Conservation (phyloP, 2,113 vertebrate genomes). For the Forbesichthys agassizii region DNA sequence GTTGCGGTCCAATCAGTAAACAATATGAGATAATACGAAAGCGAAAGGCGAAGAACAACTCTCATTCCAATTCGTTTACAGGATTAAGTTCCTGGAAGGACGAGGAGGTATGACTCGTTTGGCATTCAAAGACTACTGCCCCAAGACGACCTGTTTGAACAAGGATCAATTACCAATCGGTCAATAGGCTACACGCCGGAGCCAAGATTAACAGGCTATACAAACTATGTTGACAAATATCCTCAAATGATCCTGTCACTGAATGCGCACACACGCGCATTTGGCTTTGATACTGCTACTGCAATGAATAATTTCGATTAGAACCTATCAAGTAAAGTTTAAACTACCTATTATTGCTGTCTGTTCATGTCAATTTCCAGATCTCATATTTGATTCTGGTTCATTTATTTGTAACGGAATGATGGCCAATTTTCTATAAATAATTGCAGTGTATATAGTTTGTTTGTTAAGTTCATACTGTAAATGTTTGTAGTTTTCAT, state of each 20-base stretch:
- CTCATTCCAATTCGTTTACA: slow-evolving; percentile 68
- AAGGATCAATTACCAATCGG: slow-evolving; percentile 79
- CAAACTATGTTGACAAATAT: slow-evolving; percentile 74
- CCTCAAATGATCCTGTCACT: slow-evolving; percentile 69
- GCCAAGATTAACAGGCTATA: slow-evolving; percentile 45
- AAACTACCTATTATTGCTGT: slow-evolving; percentile 31
- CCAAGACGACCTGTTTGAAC: slow-evolving; percentile 67
- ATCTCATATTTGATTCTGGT: slow-evolving; percentile 1
- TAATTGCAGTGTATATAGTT: not conserved
- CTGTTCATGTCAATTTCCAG: slow-evolving; percentile 32
- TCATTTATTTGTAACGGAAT: slow-evolving; percentile 16
- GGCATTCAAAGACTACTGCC: slow-evolving; percentile 71
- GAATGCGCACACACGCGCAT: slow-evolving; percentile 75
- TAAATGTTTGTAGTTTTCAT: not conserved
- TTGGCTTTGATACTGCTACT: slow-evolving; percentile 74
- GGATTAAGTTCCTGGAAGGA: slow-evolving; percentile 66
- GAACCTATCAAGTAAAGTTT: slow-evolving; percentile 29
- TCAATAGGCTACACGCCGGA: slow-evolving; percentile 30
- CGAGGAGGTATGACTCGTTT: slow-evolving; percentile 59
- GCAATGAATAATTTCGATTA: slow-evolving; percentile 54
- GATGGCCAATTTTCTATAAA: slow-evolving; percentile 1
- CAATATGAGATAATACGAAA: slow-evolving; percentile 59
- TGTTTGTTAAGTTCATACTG: not conserved
- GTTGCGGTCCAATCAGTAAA: slow-evolving; percentile 62
- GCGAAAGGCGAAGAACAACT: slow-evolving; percentile 55